A percentile compares a stretch with the other conserved stretches of the same genome.
Conservation (phyloP, 2,888 invertebrate species). For the Ramazzottius varieornatus region DNA sequence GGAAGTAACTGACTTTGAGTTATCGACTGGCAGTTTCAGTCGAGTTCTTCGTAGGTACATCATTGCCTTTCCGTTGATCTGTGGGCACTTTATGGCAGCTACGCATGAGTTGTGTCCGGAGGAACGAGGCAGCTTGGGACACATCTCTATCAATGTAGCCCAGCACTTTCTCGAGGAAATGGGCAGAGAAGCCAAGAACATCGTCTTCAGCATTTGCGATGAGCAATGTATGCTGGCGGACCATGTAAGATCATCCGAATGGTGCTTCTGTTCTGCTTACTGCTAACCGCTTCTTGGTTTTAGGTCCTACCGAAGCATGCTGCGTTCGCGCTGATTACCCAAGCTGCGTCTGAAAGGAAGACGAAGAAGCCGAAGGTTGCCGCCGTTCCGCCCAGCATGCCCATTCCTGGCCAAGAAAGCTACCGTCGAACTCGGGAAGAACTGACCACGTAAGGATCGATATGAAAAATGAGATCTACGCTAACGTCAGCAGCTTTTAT, state of each 20-base stretch:
- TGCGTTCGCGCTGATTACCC: background rate
- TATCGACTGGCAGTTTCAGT: too few species aligned
- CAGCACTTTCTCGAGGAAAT: slow-evolving; percentile 94
- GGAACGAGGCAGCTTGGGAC: slow-evolving; percentile 29
- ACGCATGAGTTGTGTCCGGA: slow-evolving; percentile 95
- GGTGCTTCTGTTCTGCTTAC: too few species aligned
- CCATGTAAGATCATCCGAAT: slow-evolving; percentile 29
- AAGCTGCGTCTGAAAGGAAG: background rate
- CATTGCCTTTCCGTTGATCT: slow-evolving; percentile 85
- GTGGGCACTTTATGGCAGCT: slow-evolving; percentile 88
- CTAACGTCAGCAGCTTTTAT: background rate
- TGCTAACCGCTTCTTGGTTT: background rate
- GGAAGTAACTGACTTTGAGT: too few species aligned
- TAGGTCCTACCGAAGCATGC: background rate
- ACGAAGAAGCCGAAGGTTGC: background rate
- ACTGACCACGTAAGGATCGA: slow-evolving; percentile 40
- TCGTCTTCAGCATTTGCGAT: slow-evolving; percentile 90
- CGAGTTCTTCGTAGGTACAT: too few species aligned
- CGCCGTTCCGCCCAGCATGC: background rate
- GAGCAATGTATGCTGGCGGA: slow-evolving; percentile 92
- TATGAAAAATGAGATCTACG: background rate
- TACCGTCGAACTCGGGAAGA: slow-evolving; percentile 82
- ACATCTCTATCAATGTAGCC: slow-evolving; percentile 32
- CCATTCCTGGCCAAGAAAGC: slow-evolving; percentile 65
- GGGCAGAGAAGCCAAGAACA: slow-evolving; percentile 93